A percentile compares a stretch with the other conserved stretches of the same genome.
phyloP scores from a whole-genome alignment of 2,888 invertebrate genomes.

The Papilio demoleus region DNA sequence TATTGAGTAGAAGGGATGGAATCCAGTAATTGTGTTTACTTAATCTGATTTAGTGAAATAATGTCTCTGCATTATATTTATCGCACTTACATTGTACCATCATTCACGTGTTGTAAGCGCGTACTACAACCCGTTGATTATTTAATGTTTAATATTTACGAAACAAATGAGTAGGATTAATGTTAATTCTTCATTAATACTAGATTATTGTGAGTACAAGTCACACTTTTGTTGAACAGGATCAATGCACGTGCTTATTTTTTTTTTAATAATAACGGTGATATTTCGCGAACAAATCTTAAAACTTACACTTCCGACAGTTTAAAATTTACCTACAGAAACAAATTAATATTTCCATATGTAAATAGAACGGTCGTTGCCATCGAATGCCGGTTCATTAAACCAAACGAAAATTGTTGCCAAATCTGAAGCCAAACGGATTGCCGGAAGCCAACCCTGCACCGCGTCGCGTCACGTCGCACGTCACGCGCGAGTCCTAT shows the following conservation, averaged over 20 bases:
- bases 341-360: neutral
- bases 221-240: too few species aligned
- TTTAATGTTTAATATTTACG: too few species aligned
- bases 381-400: neutral
- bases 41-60: neutral
- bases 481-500: constrained; percentile 3
- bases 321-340: neutral
- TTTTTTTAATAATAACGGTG: neutral
- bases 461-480: neutral
- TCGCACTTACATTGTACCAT: neutral
- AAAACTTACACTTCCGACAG: neutral
- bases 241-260: too few species aligned
- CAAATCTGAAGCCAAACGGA: neutral
- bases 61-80: neutral
- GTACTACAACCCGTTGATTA: too few species aligned
- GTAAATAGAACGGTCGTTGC: constrained; percentile 6
- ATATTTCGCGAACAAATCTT: neutral
- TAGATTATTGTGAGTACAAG: too few species aligned
- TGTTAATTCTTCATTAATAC: too few species aligned
- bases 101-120: neutral
- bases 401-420: neutral
- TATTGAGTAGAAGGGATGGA: too few species aligned
- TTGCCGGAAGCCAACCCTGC: neutral
- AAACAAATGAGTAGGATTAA: too few species aligned
- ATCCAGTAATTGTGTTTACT: neutral